A percentile compares a stretch with the other conserved stretches of the same genome.
Conservation (phyloP, 1,140 invertebrate species). For the Reticulitermes speratus region DNA sequence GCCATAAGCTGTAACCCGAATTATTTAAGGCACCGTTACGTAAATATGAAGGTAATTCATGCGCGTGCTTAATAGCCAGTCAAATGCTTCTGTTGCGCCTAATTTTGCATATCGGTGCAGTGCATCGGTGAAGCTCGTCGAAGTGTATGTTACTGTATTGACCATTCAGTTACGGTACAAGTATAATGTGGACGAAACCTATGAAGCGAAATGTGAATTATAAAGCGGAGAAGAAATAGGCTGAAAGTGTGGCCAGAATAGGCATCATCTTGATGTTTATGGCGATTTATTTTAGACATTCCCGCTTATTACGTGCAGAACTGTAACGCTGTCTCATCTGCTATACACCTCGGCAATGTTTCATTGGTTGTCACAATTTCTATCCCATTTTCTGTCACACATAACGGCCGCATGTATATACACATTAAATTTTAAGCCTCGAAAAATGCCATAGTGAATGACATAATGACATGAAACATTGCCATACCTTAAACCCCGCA, state of each 20-base stretch:
- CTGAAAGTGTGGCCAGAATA: not conserved
- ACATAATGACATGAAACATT: not conserved
- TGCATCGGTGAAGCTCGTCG: too few relatives aligned
- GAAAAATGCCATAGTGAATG: not conserved
- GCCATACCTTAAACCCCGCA: not conserved
- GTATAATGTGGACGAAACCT: not conserved
- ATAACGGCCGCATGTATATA: not conserved
- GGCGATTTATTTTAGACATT: not conserved
- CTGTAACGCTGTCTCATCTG: not conserved
- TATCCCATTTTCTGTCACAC: not conserved
- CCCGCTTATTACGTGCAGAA: not conserved
- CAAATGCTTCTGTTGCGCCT: too few relatives aligned
- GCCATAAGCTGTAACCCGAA: too few relatives aligned
- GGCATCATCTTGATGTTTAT: not conserved
- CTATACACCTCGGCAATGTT: not conserved
- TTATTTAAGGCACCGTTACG: too few relatives aligned
- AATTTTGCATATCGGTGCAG: too few relatives aligned
- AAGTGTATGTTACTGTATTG: not conserved
- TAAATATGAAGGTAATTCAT: too few relatives aligned
- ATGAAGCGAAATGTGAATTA: not conserved
- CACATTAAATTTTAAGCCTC: not conserved
- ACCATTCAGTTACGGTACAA: not conserved
- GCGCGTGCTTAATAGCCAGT: too few relatives aligned
- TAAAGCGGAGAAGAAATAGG: not conserved
- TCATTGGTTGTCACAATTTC: constrained; percentile 12